These are phyloP conservation scores for Macquaria ambigua DNA, from an alignment of 2,113 vertebrate genomes.

Conservation along the genomic window DNA sequence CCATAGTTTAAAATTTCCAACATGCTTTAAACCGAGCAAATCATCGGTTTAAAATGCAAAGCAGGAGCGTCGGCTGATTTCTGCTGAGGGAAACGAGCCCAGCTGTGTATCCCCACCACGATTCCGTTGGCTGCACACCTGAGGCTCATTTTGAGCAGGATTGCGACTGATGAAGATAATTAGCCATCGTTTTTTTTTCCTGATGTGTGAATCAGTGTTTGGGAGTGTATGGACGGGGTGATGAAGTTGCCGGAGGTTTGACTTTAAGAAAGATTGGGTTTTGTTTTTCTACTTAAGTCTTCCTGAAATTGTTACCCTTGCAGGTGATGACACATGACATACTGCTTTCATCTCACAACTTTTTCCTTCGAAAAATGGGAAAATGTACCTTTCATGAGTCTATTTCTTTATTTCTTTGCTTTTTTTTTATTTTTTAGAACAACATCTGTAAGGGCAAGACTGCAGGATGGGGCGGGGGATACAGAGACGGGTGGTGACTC, in stretches of 20 bases:
- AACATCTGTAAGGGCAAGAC: slow-evolving; percentile 74
- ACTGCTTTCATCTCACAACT: slow-evolving; percentile 17
- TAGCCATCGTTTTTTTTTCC: slow-evolving; percentile 45
- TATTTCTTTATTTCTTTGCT: neutral
- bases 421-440: slow-evolving; percentile 44
- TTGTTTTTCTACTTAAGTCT: slow-evolving; percentile 19
- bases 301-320: slow-evolving; percentile 4
- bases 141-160: slow-evolving; percentile 72
- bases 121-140: slow-evolving; percentile 68
- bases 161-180: slow-evolving; percentile 77
- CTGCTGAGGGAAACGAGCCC: slow-evolving; percentile 55
- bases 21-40: slow-evolving; percentile 40
- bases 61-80: slow-evolving; percentile 56
- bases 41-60: slow-evolving; percentile 62
- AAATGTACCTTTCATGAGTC: neutral
- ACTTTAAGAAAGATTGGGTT: slow-evolving; percentile 23
- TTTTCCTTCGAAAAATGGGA: neutral
- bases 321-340: slow-evolving; percentile 33
- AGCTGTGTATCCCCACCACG: slow-evolving; percentile 64
- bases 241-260: slow-evolving; percentile 21
- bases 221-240: slow-evolving; percentile 30
- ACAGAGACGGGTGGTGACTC: slow-evolving; percentile 61
- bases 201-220: slow-evolving; percentile 39
- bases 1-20: neutral
- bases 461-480: slow-evolving; percentile 56